Evolutionary conservation across 2,113 vertebrate species (phyloP), one percentile per base, ranked within the genome.

Genomic region (Microcebus lehilahytsara): DNA sequence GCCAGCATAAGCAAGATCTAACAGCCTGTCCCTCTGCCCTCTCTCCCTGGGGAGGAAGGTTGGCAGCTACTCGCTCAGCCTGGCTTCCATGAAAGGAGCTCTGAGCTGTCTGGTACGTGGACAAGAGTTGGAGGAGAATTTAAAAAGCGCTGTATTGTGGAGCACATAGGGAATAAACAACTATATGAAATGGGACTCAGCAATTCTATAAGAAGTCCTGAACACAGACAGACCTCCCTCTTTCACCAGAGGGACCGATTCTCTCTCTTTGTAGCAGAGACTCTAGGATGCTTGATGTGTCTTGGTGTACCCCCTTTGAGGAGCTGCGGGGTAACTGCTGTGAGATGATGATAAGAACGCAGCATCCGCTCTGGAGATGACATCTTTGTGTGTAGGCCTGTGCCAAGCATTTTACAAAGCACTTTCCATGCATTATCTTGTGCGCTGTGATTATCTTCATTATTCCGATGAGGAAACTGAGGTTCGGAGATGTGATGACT

Each of bases 291-390:
- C 46, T 53, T 13, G 22, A 22, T 58, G 71, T 46, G 49, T 56
- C 37, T 77, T 37, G 42, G 51, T 14, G 32, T 16, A 9, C 1
- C 9, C 16, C 62, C 51, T 69, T 32, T 81, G 77, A 88, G 67
- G 23, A 85, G 16, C 49, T 60, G 49, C 0, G 9, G 12, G 25
- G 49, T n/a, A 66, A 25, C 60, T 17, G 23, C 32, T 25, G 5
- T 3, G 49, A 78, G 74, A 64, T 0, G 16, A 34, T 4, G 32
- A 22, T 10, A 11, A 37, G 0, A 23, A 66, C 0, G 11, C 14
- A 23, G 49, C 0, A 0, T 53, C 60, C 3, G 16, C 40, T 23
- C n/a, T 5, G 34, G n/a, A 78, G 72, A 40, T 32, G 14, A 30
- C 25, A 14, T n/a, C 56, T 30, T 3, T 40, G 42, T 14, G 79